Evolutionary conservation across 2,113 vertebrate genomes (phyloP).

Genomic region (Bambusicola thoracicus): DNA sequence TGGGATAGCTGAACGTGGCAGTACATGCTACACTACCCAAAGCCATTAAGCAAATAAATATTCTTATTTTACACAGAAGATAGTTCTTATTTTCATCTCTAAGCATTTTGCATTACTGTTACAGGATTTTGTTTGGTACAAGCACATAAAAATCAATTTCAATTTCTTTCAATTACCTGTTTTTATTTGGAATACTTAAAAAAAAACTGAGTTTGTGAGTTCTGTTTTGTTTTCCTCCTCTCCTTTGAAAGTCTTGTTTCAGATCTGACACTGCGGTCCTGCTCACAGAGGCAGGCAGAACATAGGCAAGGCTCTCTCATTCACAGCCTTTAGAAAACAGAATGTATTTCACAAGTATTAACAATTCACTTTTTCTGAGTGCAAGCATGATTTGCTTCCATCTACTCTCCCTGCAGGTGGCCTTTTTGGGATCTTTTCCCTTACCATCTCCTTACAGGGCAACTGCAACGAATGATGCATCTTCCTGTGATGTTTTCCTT

Average conservation of each 20-base stretch:
- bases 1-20: neutral
- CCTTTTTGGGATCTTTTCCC: neutral
- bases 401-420: rapidly evolving
- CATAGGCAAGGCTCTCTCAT: rapidly evolving
- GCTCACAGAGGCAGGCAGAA: no score
- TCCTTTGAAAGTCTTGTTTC: neutral
- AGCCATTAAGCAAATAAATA: neutral
- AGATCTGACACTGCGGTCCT: neutral
- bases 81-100: neutral
- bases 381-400: neutral
- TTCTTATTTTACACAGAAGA: neutral
- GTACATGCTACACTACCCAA: rapidly evolving
- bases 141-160: neutral
- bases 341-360: neutral
- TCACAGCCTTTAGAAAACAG: neutral
- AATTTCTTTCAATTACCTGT: neutral
- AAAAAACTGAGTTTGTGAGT: no score
- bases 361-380: neutral
- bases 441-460: neutral
- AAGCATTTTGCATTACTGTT: neutral
- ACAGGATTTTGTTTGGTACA: neutral
- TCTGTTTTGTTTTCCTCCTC: neutral
- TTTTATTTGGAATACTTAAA: neutral
- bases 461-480: neutral
- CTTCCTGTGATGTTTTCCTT: neutral